Conservation (phyloP, 2,888 invertebrate genomes). For the Xylota segnis region DNA sequence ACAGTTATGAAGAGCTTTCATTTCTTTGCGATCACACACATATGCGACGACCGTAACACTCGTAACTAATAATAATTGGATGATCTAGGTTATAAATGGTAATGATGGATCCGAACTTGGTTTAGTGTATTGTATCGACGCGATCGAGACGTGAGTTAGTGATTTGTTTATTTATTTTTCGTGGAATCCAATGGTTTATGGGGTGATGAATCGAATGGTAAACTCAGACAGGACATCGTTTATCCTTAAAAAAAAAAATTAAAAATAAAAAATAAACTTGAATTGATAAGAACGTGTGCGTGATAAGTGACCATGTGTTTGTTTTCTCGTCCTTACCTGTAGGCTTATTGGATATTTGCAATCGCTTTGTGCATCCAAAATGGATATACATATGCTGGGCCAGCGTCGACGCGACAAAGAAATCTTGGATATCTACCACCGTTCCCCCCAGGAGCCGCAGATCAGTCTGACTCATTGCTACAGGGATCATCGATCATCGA, state of each 20-base stretch:
- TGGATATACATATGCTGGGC: conserved; percentile 38
- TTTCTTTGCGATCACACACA: conserved; percentile 24
- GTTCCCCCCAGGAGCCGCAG: conserved; percentile 22
- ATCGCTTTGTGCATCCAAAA: conserved; percentile 27
- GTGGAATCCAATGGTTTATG: conserved; percentile 50
- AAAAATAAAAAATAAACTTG: neutral
- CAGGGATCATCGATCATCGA: conserved; percentile 43
- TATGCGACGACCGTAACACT: neutral
- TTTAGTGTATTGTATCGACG: conserved; percentile 56
- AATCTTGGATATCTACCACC: conserved; percentile 56
- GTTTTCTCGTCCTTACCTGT: conserved; percentile 16
- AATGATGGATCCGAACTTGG: conserved; percentile 39
- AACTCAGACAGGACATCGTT: neutral
- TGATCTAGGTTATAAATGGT: conserved; percentile 64
- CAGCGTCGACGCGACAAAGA: conserved; percentile 11
- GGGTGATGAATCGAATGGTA: conserved; percentile 60
- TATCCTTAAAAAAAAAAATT: neutral
- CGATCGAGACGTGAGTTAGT: conserved; percentile 46
- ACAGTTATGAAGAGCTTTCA: conserved; percentile 42
- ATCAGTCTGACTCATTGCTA: conserved; percentile 8
- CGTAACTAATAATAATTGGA: conserved; percentile 29
- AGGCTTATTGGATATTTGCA: conserved; percentile 50
- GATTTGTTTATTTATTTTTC: conserved; percentile 26
- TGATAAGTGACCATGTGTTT: conserved; percentile 36
- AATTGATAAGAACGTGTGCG: conserved; percentile 15